phyloP scores from a whole-genome alignment of 2,797 vertebrate genomes.

The Spinus pinus region DNA sequence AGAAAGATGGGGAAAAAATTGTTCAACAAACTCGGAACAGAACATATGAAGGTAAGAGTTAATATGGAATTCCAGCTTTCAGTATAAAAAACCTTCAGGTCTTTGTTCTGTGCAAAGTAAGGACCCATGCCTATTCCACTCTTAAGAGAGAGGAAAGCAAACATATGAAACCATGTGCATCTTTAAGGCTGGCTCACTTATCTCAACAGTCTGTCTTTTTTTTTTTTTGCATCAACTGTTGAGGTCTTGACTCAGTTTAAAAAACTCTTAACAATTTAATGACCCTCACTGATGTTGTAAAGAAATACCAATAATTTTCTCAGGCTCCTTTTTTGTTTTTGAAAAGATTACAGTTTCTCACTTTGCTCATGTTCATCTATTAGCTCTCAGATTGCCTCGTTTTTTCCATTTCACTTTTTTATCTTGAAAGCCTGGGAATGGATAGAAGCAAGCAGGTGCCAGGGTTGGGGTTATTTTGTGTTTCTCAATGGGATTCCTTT shows the following conservation, averaged over 20 bases:
- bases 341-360: constrained; percentile 19
- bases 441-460: constrained; percentile 41
- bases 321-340: constrained; percentile 43
- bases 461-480: neutral
- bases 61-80: neutral
- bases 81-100: neutral
- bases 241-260: neutral
- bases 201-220: neutral
- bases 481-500: neutral
- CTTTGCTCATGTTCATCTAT: neutral
- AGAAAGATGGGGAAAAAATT: constrained; percentile 90
- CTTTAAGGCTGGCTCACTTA: neutral
- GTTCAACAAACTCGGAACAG: constrained; percentile 91
- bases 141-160: neutral
- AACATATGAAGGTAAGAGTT: constrained; percentile 91
- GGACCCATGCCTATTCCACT: neutral
- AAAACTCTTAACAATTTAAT: neutral
- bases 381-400: constrained; percentile 19
- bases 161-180: neutral
- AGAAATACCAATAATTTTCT: constrained; percentile 44
- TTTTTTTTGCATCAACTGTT: neutral
- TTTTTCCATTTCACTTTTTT: constrained; percentile 53
- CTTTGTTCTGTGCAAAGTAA: neutral
- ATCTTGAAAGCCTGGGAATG: constrained; percentile 38
- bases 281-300: neutral